phyloP scores from a whole-genome alignment of 2,113 vertebrate genomes.

The Pomatorhinus ruficollis region DNA sequence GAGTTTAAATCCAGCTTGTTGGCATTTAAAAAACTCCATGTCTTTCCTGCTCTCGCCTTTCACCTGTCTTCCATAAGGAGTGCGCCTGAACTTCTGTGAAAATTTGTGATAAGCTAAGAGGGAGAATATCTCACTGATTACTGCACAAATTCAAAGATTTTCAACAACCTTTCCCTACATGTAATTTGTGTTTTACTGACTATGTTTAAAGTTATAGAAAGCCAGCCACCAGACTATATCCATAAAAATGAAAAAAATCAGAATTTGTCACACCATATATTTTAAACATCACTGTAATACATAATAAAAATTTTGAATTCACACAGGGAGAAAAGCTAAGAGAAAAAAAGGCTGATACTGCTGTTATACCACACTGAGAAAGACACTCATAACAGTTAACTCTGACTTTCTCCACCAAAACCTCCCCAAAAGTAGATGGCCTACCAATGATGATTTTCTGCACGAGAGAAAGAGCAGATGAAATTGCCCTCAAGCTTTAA shows the following conservation, averaged over 20 bases:
- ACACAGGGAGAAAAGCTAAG: neutral
- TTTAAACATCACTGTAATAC: neutral
- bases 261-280: neutral
- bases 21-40: neutral
- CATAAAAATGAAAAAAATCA: neutral
- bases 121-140: neutral
- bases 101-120: neutral
- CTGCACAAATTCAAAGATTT: neutral
- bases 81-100: neutral
- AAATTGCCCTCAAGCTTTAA: neutral
- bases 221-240: neutral
- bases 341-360: neutral
- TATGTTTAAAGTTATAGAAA: neutral
- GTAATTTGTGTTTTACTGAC: neutral
- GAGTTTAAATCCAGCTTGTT: neutral
- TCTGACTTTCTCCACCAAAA: neutral
- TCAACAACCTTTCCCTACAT: neutral
- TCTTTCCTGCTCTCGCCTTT: neutral
- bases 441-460: neutral
- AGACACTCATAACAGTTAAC: neutral
- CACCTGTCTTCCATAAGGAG: neutral
- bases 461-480: neutral
- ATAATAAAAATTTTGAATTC: neutral
- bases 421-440: neutral
- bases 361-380: neutral